phyloP scores from a whole-genome alignment of 2,113 vertebrate genomes.

The Ctenodactylus gundi region DNA sequence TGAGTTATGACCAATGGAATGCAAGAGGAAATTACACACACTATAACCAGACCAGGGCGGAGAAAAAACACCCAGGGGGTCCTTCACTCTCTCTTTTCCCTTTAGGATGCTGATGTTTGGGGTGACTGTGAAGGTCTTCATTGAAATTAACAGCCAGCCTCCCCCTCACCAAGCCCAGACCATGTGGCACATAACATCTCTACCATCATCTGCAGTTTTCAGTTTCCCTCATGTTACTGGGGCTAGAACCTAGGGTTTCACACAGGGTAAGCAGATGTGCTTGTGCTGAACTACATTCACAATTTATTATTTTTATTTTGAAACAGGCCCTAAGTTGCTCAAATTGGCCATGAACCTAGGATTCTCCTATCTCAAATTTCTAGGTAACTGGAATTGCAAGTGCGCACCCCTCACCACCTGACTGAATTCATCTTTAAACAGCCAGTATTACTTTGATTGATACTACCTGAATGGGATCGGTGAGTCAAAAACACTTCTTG shows the following conservation, averaged over 20 bases:
- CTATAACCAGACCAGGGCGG: background rate
- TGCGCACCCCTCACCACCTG: background rate
- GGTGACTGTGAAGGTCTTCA: background rate
- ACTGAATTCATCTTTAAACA: background rate
- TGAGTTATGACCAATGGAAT: background rate
- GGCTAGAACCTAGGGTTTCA: background rate
- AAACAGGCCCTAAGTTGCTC: background rate
- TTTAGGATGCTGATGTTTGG: background rate
- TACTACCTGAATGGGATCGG: background rate
- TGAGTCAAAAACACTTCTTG: background rate
- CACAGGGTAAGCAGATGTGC: background rate
- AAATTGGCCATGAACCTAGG: background rate
- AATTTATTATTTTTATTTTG: background rate
- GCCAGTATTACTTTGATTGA: background rate
- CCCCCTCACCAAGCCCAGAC: background rate
- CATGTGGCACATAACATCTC: background rate
- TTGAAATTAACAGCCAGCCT: background rate
- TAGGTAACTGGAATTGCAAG: background rate
- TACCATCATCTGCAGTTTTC: background rate
- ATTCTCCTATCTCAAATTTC: background rate
- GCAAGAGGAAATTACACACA: background rate
- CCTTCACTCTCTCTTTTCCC: background rate
- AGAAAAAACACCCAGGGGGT: background rate
- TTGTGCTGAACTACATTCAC: background rate
- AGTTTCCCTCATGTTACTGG: background rate